These are phyloP conservation scores for Sarcophaga subvicina DNA, from an alignment of 2,888 invertebrate species.

Conservation along the genomic window DNA sequence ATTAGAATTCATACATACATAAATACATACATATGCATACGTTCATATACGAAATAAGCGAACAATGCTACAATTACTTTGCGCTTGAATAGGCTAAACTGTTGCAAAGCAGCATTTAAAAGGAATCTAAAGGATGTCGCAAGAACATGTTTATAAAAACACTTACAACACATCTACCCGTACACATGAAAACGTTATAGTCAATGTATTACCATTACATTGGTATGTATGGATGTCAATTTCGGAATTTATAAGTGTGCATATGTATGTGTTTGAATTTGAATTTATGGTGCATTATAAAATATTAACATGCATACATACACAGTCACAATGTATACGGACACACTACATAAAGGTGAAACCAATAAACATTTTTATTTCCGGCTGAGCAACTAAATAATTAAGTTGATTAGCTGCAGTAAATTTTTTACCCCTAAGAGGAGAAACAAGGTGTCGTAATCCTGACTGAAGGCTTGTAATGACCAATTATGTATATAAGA, in stretches of 20 bases:
- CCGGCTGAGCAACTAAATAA: not conserved
- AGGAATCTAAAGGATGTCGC: constrained; percentile 60
- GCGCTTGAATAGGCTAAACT: constrained; percentile 66
- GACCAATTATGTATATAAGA: too few species aligned
- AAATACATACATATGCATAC: not conserved
- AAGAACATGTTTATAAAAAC: constrained; percentile 31
- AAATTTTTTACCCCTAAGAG: not conserved
- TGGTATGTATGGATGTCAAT: too few species aligned
- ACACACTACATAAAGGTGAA: not conserved
- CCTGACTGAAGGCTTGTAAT: too few species aligned
- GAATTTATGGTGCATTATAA: not conserved
- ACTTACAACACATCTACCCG: not conserved
- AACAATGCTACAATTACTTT: constrained; percentile 66
- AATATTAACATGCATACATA: not conserved
- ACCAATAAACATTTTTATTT: not conserved
- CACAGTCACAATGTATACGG: not conserved
- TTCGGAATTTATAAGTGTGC: too few species aligned
- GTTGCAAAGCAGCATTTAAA: constrained; percentile 67
- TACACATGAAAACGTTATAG: not conserved
- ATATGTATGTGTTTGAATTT: not conserved
- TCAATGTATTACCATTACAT: not conserved
- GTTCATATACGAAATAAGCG: constrained; percentile 33
- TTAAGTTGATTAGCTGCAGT: not conserved
- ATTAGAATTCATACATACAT: not conserved
- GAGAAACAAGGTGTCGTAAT: too few species aligned